Evolutionary conservation across 2,888 invertebrate species (phyloP).

Genomic region (Calliphora vomitoria): DNA sequence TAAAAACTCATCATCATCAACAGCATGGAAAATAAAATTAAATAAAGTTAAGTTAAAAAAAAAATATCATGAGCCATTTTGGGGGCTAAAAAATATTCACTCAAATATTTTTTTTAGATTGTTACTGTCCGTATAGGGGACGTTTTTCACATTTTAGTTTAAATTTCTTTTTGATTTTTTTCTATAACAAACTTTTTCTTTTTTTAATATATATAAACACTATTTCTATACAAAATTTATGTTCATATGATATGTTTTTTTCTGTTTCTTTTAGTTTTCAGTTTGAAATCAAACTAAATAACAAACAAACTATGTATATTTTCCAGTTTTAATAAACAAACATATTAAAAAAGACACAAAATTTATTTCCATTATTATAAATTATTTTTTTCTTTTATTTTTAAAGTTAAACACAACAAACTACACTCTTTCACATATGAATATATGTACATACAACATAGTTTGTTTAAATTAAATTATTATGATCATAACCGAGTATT

Average conservation of each 20-base stretch:
- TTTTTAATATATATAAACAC: neutral
- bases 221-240: slow-evolving; percentile 7
- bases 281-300: slow-evolving; percentile 16
- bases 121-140: neutral
- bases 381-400: neutral
- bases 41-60: slow-evolving; percentile 32
- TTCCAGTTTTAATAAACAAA: slow-evolving; percentile 20
- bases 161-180: no score
- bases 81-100: neutral
- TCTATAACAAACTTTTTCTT: no score
- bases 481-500: slow-evolving; percentile 36
- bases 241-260: neutral
- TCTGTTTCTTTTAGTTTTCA: neutral
- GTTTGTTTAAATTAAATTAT: slow-evolving; percentile 63
- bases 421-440: slow-evolving; percentile 12
- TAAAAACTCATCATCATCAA: slow-evolving; percentile 67
- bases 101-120: neutral
- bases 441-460: slow-evolving; percentile 8
- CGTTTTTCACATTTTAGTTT: neutral
- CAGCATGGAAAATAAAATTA: slow-evolving; percentile 36
- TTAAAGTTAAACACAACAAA: slow-evolving; percentile 50
- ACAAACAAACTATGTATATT: neutral
- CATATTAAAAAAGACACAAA: slow-evolving; percentile 10
- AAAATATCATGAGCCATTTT: slow-evolving; percentile 15
- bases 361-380: slow-evolving; percentile 16